Evolutionary conservation across 2,113 vertebrate species (phyloP).

Genomic region (Brienomyrus longianalis): DNA sequence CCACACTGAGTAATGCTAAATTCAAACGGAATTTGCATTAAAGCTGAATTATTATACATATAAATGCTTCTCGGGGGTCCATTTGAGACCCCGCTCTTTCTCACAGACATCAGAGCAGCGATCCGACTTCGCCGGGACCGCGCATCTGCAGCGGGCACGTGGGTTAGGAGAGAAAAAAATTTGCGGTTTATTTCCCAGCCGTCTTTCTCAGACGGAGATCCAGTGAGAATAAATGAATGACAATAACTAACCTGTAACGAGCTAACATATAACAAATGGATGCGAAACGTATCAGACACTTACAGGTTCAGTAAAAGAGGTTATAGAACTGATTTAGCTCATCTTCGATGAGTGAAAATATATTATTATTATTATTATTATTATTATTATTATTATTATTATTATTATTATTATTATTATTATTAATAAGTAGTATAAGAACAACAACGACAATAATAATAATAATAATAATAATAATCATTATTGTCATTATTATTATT

Average conservation of each 20-base stretch:
- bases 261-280: not conserved
- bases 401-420: too few species aligned
- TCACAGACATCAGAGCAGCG: not conserved
- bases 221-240: not conserved
- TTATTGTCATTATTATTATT: too few species aligned
- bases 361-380: too few species aligned
- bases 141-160: not conserved
- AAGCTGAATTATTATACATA: not conserved
- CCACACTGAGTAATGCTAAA: not conserved
- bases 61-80: not conserved
- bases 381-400: too few species aligned
- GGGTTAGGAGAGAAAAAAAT: not conserved
- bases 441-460: too few species aligned
- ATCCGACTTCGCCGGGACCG: not conserved
- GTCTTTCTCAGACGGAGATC: not conserved
- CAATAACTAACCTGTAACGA: not conserved
- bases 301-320: not conserved
- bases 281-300: not conserved
- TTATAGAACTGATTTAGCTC: not conserved
- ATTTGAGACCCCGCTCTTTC: not conserved
- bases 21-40: not conserved
- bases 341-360: not conserved
- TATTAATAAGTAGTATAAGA: too few species aligned
- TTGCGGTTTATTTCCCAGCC: not conserved
- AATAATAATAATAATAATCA: too few species aligned